Conservation (phyloP, 23 tunicate genomes). For the Styela clava region DNA sequence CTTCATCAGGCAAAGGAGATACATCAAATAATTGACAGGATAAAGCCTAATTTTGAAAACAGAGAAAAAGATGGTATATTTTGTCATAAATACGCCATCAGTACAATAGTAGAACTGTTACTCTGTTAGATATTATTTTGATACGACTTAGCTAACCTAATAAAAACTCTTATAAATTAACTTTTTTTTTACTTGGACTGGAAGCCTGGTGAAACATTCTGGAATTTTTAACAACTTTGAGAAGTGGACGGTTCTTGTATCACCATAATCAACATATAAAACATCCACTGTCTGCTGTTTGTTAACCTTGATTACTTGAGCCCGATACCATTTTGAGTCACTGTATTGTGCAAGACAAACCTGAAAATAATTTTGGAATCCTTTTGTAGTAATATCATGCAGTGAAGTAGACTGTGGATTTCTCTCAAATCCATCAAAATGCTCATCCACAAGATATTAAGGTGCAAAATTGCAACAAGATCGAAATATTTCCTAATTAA, state of each 20-base stretch:
- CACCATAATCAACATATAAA: slow-evolving; percentile 63
- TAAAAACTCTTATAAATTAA: too few relatives aligned
- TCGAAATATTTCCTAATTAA: too few relatives aligned
- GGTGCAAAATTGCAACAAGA: too few relatives aligned
- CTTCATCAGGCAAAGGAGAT: background rate
- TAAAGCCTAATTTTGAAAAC: background rate
- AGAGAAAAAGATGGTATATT: too few relatives aligned
- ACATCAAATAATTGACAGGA: background rate
- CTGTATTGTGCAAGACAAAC: slow-evolving; percentile 52
- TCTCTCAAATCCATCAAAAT: too few relatives aligned
- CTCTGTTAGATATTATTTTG: too few relatives aligned
- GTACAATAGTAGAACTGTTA: too few relatives aligned
- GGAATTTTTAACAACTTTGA: slow-evolving; percentile 45
- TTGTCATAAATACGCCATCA: too few relatives aligned
- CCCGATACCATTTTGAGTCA: slow-evolving; percentile 53
- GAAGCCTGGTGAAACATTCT: slow-evolving; percentile 51
- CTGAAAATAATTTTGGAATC: slow-evolving; percentile 1
- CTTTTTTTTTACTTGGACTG: slow-evolving; percentile 56
- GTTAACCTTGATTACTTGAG: slow-evolving; percentile 33
- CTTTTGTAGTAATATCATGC: too few relatives aligned
- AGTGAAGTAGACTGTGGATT: too few relatives aligned
- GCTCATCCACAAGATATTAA: too few relatives aligned
- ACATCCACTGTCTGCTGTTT: slow-evolving; percentile 37
- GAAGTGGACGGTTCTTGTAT: slow-evolving; percentile 32
- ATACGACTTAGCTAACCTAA: too few relatives aligned